These are phyloP conservation scores for Pseudobourletiella spinata DNA, from an alignment of 1,140 invertebrate species.

Conservation along the genomic window DNA sequence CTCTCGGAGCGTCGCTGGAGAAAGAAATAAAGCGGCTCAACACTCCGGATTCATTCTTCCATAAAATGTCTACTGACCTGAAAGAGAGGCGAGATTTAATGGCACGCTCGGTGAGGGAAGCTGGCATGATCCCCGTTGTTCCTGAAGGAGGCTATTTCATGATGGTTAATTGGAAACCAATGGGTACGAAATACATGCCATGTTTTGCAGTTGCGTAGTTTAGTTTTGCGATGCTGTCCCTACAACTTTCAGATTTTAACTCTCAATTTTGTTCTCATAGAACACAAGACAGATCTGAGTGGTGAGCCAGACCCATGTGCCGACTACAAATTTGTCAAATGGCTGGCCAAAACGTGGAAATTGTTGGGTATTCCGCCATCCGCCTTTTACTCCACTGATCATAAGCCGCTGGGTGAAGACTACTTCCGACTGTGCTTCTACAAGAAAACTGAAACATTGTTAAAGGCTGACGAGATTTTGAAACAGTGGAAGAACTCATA, in stretches of 20 bases:
- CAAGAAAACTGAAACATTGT: conserved; percentile 33
- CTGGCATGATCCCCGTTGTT: conserved; percentile 59
- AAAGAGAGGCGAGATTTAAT: conserved; percentile 44
- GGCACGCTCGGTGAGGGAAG: conserved; percentile 62
- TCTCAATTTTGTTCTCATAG: conserved; percentile 12
- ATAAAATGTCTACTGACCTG: conserved; percentile 29
- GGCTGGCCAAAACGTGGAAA: conserved; percentile 87
- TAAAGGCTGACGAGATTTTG: conserved; percentile 32
- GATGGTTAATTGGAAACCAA: conserved; percentile 78
- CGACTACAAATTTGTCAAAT: conserved; percentile 91
- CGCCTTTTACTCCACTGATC: conserved; percentile 76
- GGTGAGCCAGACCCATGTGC: conserved; percentile 59
- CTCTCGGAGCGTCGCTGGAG: conserved; percentile 26
- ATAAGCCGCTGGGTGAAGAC: conserved; percentile 79
- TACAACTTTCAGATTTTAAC: background rate
- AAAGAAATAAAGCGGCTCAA: conserved; percentile 26
- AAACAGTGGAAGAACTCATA: conserved; percentile 30
- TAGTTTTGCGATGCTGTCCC: background rate
- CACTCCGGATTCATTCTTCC: conserved; percentile 30
- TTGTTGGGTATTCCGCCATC: conserved; percentile 88
- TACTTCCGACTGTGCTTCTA: conserved; percentile 54
- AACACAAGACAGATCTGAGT: conserved; percentile 28
- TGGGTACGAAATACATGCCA: no score
- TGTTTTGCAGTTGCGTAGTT: no score
- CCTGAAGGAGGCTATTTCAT: conserved; percentile 91